Evolutionary conservation across 2,888 invertebrate species (phyloP).

Genomic region (Crossocerus cetratus): DNA sequence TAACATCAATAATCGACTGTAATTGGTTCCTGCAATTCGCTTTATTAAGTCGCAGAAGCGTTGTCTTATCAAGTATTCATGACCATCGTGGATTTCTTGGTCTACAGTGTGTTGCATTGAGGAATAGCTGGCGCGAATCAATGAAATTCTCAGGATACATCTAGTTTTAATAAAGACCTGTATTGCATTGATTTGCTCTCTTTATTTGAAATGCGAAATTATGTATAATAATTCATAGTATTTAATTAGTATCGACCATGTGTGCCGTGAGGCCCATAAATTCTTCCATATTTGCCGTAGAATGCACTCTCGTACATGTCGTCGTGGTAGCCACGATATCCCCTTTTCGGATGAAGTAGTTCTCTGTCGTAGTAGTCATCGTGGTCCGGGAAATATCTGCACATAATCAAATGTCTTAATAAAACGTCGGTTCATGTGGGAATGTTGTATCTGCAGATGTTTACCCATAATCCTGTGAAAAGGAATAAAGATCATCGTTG

Average conservation of each 20-base stretch:
- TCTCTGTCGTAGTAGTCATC: conserved; percentile 36
- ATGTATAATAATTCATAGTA: neutral
- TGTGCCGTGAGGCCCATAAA: conserved; percentile 20
- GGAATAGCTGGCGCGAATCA: conserved; percentile 10
- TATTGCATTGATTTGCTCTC: too few relatives aligned
- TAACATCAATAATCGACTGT: conserved; percentile 1
- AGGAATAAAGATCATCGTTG: conserved; percentile 11
- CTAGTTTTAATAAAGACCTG: too few relatives aligned
- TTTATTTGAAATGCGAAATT: too few relatives aligned
- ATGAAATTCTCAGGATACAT: neutral
- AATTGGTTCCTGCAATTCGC: conserved; percentile 2
- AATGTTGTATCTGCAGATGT: neutral
- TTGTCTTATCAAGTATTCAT: conserved; percentile 65
- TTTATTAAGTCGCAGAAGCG: conserved; percentile 45
- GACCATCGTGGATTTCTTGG: conserved; percentile 62
- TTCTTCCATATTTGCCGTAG: conserved; percentile 37
- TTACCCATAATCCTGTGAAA: conserved; percentile 31
- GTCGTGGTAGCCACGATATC: conserved; percentile 37
- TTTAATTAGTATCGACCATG: conserved; percentile 12
- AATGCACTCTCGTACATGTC: conserved; percentile 40
- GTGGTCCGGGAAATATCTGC: conserved; percentile 49
- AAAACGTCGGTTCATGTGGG: neutral
- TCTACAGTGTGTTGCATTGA: conserved; percentile 60
- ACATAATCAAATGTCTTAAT: conserved; percentile 9
- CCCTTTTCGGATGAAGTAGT: conserved; percentile 44